Percentiles rank a stretch among this genome's conserved stretches.
Conservation (phyloP, 2,888 invertebrate species). For the Gerosis bhagava region DNA sequence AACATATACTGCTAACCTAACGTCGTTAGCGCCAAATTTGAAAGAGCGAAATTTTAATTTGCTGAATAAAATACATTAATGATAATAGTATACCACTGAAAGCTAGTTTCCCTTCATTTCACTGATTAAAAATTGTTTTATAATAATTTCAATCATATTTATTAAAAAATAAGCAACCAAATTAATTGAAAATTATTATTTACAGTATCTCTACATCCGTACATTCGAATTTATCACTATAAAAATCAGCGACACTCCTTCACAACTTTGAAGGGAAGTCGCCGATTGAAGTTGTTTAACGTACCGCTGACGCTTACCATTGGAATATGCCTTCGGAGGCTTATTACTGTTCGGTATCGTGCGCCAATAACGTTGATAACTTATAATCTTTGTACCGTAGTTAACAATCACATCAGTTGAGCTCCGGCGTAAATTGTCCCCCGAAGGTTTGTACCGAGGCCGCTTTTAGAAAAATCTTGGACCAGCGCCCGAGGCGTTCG, state of each 20-base stretch:
- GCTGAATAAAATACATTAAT: no score
- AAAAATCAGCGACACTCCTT: not conserved
- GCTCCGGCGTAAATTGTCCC: constrained; percentile 73
- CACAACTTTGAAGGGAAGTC: constrained; percentile 11
- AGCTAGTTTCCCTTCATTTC: no score
- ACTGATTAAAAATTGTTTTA: no score
- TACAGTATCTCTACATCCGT: no score
- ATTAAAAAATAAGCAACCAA: no score
- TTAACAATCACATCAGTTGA: constrained; percentile 71
- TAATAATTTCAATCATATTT: no score
- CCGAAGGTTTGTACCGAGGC: constrained; percentile 46
- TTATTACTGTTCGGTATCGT: constrained; percentile 45
- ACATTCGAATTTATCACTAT: no score
- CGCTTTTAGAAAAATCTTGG: constrained; percentile 22
- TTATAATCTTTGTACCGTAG: constrained; percentile 70
- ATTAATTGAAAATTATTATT: no score
- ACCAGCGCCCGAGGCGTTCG: constrained; percentile 9
- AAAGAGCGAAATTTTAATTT: no score
- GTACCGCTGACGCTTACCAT: constrained; percentile 1
- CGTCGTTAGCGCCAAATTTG: no score
- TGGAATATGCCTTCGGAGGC: constrained; percentile 30
- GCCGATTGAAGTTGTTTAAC: constrained; percentile 16
- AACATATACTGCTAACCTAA: no score
- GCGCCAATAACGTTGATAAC: constrained; percentile 58
- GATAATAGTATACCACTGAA: no score